Conservation (phyloP, 1,140 invertebrate genomes). For the Chironomus tepperi region DNA sequence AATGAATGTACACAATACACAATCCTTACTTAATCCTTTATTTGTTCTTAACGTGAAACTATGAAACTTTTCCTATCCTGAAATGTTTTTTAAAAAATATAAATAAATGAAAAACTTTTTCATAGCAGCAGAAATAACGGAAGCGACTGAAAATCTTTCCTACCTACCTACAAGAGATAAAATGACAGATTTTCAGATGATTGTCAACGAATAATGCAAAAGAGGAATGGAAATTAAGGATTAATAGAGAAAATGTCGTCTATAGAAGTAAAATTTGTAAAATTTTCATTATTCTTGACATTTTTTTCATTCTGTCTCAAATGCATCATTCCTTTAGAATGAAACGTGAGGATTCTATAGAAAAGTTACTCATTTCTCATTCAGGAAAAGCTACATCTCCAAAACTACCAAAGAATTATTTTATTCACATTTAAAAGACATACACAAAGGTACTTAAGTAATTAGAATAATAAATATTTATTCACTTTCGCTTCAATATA, state of each 20-base stretch:
- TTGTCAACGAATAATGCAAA: not conserved
- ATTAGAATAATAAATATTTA: slow-evolving; percentile 24
- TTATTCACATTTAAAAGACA: too few species aligned
- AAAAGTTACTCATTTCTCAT: not conserved
- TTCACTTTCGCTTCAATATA: not conserved
- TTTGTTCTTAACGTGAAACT: slow-evolving; percentile 8
- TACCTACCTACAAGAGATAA: not conserved
- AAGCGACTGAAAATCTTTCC: not conserved
- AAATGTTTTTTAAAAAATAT: not conserved
- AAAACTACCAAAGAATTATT: not conserved
- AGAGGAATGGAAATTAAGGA: not conserved
- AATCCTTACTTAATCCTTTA: slow-evolving; percentile 2
- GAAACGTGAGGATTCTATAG: not conserved
- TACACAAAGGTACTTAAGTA: slow-evolving; percentile 23
- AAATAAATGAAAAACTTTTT: slow-evolving; percentile 1
- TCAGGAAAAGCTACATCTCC: not conserved
- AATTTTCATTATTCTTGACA: not conserved
- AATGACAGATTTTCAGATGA: not conserved
- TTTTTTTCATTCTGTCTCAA: not conserved
- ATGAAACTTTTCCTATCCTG: not conserved
- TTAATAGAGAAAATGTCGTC: not conserved
- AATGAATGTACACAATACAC: not conserved
- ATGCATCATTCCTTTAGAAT: not conserved
- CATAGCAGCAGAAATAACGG: not conserved
- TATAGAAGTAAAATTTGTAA: not conserved